These are phyloP conservation scores for Lutjanus erythropterus DNA, from an alignment of 2,113 vertebrate genomes.

Conservation along the genomic window DNA sequence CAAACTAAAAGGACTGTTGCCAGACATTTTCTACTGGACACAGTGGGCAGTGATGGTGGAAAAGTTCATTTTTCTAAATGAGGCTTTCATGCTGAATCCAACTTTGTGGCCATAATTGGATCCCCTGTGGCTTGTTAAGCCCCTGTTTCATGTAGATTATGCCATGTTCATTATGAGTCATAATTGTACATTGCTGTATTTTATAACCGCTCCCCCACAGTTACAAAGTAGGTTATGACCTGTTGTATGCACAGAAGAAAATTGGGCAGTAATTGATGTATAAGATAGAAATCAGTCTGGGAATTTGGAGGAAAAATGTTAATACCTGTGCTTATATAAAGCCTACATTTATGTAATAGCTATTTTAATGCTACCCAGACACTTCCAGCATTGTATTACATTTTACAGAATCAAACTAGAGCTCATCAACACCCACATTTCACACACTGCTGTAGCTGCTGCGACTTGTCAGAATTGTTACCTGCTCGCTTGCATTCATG, in stretches of 20 bases:
- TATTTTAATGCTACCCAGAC: constrained; percentile 22
- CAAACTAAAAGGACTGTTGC: background rate
- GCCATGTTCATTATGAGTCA: constrained; percentile 29
- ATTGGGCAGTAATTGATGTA: background rate
- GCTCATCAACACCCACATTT: constrained; percentile 72
- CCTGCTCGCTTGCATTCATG: constrained; percentile 39
- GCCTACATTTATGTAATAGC: constrained; percentile 15
- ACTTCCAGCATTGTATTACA: constrained; percentile 21
- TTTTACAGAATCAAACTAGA: constrained; percentile 27
- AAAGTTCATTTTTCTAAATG: constrained; percentile 42
- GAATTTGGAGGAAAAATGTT: background rate
- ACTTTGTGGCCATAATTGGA: constrained; percentile 47
- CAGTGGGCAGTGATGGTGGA: constrained; percentile 22
- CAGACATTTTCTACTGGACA: background rate
- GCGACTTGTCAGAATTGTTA: constrained; percentile 41
- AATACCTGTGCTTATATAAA: constrained; percentile 22
- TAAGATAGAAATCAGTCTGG: background rate
- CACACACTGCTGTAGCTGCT: constrained; percentile 37
- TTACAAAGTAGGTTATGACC: constrained; percentile 50
- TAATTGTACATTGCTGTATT: constrained; percentile 7
- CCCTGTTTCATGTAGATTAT: constrained; percentile 24
- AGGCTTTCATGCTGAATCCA: constrained; percentile 38
- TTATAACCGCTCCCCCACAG: constrained; percentile 1
- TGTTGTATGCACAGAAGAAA: constrained; percentile 17
- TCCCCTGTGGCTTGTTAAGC: constrained; percentile 45